Base-by-base conservation (phyloP, 2,888 invertebrate genomes). In the Itoplectis maculator region DNA sequence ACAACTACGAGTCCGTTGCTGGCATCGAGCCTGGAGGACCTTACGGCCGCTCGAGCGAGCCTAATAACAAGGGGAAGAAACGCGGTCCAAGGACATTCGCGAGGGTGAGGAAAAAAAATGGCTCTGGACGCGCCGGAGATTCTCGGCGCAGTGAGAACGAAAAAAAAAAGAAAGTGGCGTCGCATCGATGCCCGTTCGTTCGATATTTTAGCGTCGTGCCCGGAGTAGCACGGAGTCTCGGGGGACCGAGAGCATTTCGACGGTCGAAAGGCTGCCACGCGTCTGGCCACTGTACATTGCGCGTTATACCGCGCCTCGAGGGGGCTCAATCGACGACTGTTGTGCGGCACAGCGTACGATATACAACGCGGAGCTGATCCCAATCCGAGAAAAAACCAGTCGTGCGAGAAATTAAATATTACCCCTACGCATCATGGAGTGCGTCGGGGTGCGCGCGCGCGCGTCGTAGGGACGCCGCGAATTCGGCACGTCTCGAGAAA, bases 391-490 rank as follows among this genome's bases (percentile, higher is more conserved):
- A 81, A 78, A 82, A 88, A 88, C 89, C 90, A 90, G 88, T 91
- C 90, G 89, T 88, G 89, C 90, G 90, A 90, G 90, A 90, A 90
- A 90, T 90, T 90, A 90, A 90, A 90, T 90, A 90, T 90, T 90
- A 90, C 86, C 89, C 86, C 86, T 83, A 83, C 79, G 86, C 81
- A 79, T 68, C 49, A 83, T 65, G n/a, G n/a, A n/a, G n/a, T n/a
- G n/a, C n/a, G n/a, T n/a, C n/a, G n/a, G n/a, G n/a, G n/a, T n/a
- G n/a, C n/a, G n/a, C n/a, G n/a, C n/a, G n/a, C n/a, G 76, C 73
- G 83, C 83, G 80, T 76, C 78, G 76, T 69, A 42, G 83, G 86
- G 82, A 68, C 59, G n/a, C n/a, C n/a, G n/a, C n/a, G 86, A 87
- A 87, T 88, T 87, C 69, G 86, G 79, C 75, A n/a, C n/a, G 73